Evolutionary conservation across 2,113 vertebrate species (phyloP), one percentile per base, ranked within the genome.

Genomic region (Macaca nemestrina): DNA sequence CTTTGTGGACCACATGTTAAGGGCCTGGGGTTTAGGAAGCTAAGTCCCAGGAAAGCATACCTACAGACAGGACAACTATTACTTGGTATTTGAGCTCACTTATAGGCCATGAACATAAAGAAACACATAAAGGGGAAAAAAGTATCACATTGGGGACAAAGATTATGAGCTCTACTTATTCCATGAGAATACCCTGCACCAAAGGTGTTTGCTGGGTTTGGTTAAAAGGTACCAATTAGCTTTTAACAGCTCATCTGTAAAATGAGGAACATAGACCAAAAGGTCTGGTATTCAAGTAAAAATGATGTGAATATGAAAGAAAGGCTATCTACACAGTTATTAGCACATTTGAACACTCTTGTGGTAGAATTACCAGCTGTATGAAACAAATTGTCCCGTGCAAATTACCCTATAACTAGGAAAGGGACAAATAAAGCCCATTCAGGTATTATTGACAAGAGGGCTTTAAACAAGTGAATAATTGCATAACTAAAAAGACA

Each of bases 391-490:
- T 12, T 45, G 50, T 85, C 85, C 75, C 88, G 27, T 81, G 76
- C 40, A 68, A 96, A 83, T 96, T 38, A n/a, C 16, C 67, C 14
- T 72, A 8, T 40, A 52, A 88, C 48, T 43, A 85, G 68, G 82
- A 84, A 52, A 73, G 14, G 59, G 45, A 83, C 52, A 79, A 83
- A 95, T 88, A 88, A 97, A 90, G 73, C 78, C 96, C 35, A 70
- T 95, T 94, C 97, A 94, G 92, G 89, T 95, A 76, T 91, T 93
- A 93, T 30, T 93, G 86, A 82, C n/a, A 91, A 96, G 50, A 94
- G 85, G 80, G 72, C 94, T 97, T 88, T 92, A 88, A 81, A 88
- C 52, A 67, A 96, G 96, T 88, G 73, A 95, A 23, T 97, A 82
- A 93, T 59, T 75, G 57, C 82, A 95, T 91, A 96, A 78, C 73